Percentiles rank a stretch among this genome's conserved stretches.
Evolutionary conservation across 1,140 invertebrate genomes (phyloP).

Genomic region (Pachypeltis micranthus): DNA sequence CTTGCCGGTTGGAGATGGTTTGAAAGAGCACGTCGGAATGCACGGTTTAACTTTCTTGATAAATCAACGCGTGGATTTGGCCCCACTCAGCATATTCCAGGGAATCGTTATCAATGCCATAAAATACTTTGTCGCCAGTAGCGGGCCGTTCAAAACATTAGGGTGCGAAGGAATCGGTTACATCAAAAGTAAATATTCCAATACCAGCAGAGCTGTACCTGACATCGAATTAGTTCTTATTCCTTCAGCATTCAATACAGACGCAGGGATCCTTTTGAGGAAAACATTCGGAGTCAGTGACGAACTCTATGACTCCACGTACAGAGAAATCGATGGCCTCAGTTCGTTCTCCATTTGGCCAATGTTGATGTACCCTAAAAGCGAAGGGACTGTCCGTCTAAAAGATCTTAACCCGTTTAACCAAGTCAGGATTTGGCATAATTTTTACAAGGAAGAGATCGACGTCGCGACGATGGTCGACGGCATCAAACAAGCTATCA

Average conservation of each 20-base stretch:
- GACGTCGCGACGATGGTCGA: slow-evolving; percentile 55
- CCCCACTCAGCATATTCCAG: slow-evolving; percentile 18
- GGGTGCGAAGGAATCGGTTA: slow-evolving; percentile 42
- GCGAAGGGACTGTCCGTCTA: slow-evolving; percentile 52
- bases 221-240: slow-evolving; percentile 70
- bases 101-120: slow-evolving; percentile 13
- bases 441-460: slow-evolving; percentile 52
- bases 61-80: slow-evolving; percentile 43
- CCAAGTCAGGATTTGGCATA: slow-evolving; percentile 58
- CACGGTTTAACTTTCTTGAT: slow-evolving; percentile 52
- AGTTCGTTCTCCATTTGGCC: slow-evolving; percentile 54
- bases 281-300: slow-evolving; percentile 42
- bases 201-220: slow-evolving; percentile 39
- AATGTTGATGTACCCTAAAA: slow-evolving; percentile 61
- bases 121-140: slow-evolving; percentile 31
- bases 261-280: slow-evolving; percentile 50
- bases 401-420: slow-evolving; percentile 56
- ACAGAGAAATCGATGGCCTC: slow-evolving; percentile 34
- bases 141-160: slow-evolving; percentile 38
- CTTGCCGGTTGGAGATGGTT: slow-evolving; percentile 60
- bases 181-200: slow-evolving; percentile 39
- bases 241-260: slow-evolving; percentile 54
- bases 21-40: slow-evolving; percentile 59
- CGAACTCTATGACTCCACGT: slow-evolving; percentile 41
- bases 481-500: slow-evolving; percentile 48